phyloP scores from a whole-genome alignment of 1,140 invertebrate genomes.

The Mamestra configurata region DNA sequence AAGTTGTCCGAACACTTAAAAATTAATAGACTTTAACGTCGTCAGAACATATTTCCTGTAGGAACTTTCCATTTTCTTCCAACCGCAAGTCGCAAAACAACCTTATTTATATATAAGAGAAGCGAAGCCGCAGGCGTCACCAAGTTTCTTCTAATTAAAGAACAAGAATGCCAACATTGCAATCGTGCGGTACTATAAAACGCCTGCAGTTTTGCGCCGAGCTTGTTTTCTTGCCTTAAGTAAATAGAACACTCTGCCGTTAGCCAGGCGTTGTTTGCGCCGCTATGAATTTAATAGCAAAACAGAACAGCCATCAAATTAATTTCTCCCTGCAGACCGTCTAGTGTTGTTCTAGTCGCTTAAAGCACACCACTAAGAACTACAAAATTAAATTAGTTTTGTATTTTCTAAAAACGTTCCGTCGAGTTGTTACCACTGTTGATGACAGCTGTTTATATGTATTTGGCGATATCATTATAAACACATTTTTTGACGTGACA shows the following conservation, averaged over 20 bases:
- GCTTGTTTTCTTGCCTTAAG: constrained; percentile 42
- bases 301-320: constrained; percentile 50
- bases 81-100: not conserved
- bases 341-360: constrained; percentile 33
- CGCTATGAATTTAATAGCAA: constrained; percentile 49
- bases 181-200: constrained; percentile 29
- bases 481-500: no score
- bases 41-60: not conserved
- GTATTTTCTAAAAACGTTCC: constrained; percentile 23
- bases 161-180: constrained; percentile 38
- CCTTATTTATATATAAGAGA: constrained; percentile 13
- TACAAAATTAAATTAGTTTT: constrained; percentile 10
- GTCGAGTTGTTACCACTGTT: not conserved
- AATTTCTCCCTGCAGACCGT: constrained; percentile 41
- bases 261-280: constrained; percentile 40
- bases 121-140: constrained; percentile 22
- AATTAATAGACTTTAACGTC: not conserved
- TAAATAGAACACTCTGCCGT: constrained; percentile 36
- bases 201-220: constrained; percentile 47
- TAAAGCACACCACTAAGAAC: constrained; percentile 18
- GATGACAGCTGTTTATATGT: not conserved
- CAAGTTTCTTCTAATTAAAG: constrained; percentile 43
- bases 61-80: not conserved
- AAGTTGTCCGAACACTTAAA: not conserved
- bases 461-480: not conserved